phyloP scores from a whole-genome alignment of 1,140 invertebrate species.

The Diorhabda elongata region DNA sequence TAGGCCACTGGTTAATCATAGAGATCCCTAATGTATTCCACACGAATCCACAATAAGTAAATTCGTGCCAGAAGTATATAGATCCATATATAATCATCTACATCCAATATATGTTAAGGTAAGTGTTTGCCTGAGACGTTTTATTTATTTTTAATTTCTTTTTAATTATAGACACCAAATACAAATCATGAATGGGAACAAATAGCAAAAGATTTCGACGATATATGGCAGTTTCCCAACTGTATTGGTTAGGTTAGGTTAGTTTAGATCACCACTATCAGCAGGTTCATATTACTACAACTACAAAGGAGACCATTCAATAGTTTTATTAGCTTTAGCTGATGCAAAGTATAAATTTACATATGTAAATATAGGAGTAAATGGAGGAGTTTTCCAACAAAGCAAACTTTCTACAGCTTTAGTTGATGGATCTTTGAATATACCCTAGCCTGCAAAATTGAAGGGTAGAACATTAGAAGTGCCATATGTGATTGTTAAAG shows the following conservation, averaged over 20 bases:
- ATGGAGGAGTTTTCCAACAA: slow-evolving; percentile 35
- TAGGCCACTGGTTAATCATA: not conserved
- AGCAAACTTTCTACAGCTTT: not conserved
- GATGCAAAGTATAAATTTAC: slow-evolving; percentile 52
- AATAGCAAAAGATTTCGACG: not conserved
- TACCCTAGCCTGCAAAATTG: not conserved
- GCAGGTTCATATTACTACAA: slow-evolving; percentile 50
- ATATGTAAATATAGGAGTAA: slow-evolving; percentile 46
- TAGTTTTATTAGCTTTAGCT: slow-evolving; percentile 51
- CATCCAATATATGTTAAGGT: not conserved
- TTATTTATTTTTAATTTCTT: not conserved
- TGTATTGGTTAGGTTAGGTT: too few relatives aligned
- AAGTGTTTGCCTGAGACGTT: not conserved
- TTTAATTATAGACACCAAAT: not conserved
- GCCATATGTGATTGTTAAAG: not conserved
- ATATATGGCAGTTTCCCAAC: slow-evolving; percentile 14
- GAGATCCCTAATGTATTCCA: not conserved
- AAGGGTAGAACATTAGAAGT: not conserved
- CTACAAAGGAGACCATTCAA: slow-evolving; percentile 51
- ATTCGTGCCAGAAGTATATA: not conserved
- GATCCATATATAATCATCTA: not conserved
- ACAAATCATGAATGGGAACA: not conserved
- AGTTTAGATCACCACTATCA: slow-evolving; percentile 7
- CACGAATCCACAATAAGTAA: not conserved
- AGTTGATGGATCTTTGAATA: not conserved